A percentile compares a stretch with the other conserved stretches of the same genome.
Evolutionary conservation across 2,113 vertebrate species (phyloP).

Genomic region (Candoia aspera): DNA sequence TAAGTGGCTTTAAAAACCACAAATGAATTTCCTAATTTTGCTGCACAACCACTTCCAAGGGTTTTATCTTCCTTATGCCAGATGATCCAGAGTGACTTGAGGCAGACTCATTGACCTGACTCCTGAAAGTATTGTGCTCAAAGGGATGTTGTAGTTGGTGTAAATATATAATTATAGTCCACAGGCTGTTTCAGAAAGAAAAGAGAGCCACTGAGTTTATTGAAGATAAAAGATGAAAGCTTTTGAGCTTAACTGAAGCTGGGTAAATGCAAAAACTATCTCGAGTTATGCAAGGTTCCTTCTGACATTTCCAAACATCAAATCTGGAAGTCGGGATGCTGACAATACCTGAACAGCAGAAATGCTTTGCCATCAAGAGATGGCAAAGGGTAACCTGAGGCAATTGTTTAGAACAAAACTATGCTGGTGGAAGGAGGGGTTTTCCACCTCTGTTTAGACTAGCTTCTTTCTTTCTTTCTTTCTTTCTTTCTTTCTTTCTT

Average conservation of each 20-base stretch:
- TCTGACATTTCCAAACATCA: background rate
- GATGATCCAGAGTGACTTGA: conserved; percentile 6
- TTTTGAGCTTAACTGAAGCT: conserved; percentile 19
- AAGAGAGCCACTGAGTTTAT: conserved; percentile 15
- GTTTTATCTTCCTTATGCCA: background rate
- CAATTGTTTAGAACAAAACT: background rate
- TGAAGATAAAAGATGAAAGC: conserved; percentile 34
- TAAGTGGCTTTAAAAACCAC: conserved; percentile 21
- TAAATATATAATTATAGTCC: conserved; percentile 19
- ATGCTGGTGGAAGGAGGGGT: background rate
- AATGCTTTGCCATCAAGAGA: background rate
- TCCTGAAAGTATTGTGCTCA: conserved; percentile 18
- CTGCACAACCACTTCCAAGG: background rate
- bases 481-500: background rate
- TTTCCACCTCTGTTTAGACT: background rate
- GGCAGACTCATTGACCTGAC: conserved; percentile 16
- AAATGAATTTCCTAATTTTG: background rate
- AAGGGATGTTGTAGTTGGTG: conserved; percentile 5
- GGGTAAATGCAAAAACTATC: conserved; percentile 10
- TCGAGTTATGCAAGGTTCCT: background rate
- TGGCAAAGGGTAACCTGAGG: conserved; percentile 12
- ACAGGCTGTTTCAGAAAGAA: background rate
- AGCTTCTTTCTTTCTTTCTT: background rate
- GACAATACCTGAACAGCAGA: conserved; percentile 2
- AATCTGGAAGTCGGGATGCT: background rate